phyloP scores from a whole-genome alignment of 2,797 vertebrate species.

The Microctenopoma stevenorrisi region DNA sequence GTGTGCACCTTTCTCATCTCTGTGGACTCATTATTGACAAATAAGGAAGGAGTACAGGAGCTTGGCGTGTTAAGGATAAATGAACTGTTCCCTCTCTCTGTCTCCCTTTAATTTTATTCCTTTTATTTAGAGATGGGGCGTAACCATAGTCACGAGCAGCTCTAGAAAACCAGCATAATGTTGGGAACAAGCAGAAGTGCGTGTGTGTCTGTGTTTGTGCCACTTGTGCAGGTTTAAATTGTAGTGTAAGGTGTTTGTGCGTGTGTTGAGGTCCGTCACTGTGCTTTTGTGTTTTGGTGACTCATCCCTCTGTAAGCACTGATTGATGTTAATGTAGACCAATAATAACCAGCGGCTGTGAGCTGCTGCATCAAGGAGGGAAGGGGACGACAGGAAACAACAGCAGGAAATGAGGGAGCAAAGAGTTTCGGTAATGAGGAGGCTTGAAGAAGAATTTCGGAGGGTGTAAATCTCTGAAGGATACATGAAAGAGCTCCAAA shows the following conservation, averaged over 20 bases:
- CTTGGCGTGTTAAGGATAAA: slow-evolving; percentile 41
- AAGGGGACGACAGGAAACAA: slow-evolving; percentile 39
- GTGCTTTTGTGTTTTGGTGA: slow-evolving; percentile 49
- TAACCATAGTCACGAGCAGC: slow-evolving; percentile 65
- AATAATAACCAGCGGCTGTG: slow-evolving; percentile 48
- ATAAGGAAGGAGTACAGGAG: slow-evolving; percentile 53
- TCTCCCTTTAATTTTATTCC: slow-evolving; percentile 44
- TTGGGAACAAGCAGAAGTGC: slow-evolving; percentile 18
- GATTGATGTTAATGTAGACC: slow-evolving; percentile 55
- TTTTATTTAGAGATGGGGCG: slow-evolving; percentile 50
- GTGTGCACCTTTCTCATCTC: slow-evolving; percentile 23
- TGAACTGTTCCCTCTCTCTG: slow-evolving; percentile 33
- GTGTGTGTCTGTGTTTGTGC: slow-evolving; percentile 20
- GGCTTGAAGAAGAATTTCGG: slow-evolving; percentile 32
- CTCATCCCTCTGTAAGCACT: slow-evolving; percentile 52
- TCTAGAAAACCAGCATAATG: slow-evolving; percentile 36
- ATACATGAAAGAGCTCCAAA: slow-evolving; percentile 54
- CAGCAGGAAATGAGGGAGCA: slow-evolving; percentile 30
- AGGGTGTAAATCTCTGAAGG: slow-evolving; percentile 50
- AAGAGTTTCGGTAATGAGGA: slow-evolving; percentile 61
- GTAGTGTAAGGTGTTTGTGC: slow-evolving; percentile 16
- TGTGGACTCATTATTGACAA: slow-evolving; percentile 45
- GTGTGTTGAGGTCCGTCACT: slow-evolving; percentile 9
- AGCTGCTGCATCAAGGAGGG: slow-evolving; percentile 28
- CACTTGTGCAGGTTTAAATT: slow-evolving; percentile 3